Percentiles rank a stretch among this genome's conserved stretches.
phyloP scores from a whole-genome alignment of 2,113 vertebrate genomes.

The Bujurquina vittata region DNA sequence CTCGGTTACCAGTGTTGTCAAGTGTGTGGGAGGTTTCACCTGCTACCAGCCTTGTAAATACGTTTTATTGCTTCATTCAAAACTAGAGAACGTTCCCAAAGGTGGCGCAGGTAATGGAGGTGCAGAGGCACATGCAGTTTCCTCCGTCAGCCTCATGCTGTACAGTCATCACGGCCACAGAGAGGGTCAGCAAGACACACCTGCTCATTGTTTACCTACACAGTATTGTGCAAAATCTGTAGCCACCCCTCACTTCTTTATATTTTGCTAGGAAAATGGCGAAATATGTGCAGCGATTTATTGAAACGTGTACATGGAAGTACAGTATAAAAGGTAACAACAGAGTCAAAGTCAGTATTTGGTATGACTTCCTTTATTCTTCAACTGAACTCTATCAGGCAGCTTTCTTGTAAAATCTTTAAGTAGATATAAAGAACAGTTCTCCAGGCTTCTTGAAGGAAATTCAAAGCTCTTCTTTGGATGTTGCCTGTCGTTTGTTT shows the following conservation, averaged over 20 bases:
- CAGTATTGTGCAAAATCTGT: not conserved
- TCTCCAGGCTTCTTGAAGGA: too few species aligned
- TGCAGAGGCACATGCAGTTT: constrained; percentile 1
- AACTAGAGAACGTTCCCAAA: not conserved
- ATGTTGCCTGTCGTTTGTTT: too few species aligned
- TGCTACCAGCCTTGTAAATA: not conserved
- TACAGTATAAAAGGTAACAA: too few species aligned
- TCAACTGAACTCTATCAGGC: too few species aligned
- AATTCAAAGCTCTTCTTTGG: too few species aligned
- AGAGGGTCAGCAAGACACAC: not conserved
- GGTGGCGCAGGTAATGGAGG: constrained; percentile 30
- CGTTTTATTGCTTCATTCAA: too few species aligned
- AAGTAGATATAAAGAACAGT: too few species aligned
- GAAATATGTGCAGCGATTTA: not conserved
- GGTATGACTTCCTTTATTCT: too few species aligned
- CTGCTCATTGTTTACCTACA: not conserved
- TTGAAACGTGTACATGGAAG: not conserved
- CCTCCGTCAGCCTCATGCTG: not conserved
- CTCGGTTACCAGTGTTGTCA: not conserved
- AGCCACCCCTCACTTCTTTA: not conserved
- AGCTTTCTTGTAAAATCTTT: too few species aligned
- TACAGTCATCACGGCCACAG: not conserved
- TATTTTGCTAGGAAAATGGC: not conserved
- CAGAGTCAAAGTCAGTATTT: too few species aligned
- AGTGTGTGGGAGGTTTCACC: not conserved